phyloP scores from a whole-genome alignment of 1,140 invertebrate species.

The Heliconius hewitsoni region DNA sequence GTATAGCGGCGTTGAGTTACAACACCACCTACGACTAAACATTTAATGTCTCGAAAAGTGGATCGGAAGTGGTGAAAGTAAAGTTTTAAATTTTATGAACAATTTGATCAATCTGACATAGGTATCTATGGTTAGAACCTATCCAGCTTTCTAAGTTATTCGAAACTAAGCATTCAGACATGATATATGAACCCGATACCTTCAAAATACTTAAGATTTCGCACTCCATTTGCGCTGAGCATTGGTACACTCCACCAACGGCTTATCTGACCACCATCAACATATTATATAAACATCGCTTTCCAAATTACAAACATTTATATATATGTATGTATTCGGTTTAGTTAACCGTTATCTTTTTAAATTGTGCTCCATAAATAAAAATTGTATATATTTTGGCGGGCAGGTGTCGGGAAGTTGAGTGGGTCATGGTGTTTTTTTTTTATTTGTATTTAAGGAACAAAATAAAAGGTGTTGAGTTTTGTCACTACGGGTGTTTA shows the following conservation, averaged over 20 bases:
- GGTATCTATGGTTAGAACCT: not conserved
- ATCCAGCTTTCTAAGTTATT: constrained; percentile 2
- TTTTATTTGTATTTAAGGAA: not conserved
- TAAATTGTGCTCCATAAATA: not conserved
- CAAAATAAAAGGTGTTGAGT: not conserved
- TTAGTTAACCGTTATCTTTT: not conserved
- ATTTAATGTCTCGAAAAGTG: no score
- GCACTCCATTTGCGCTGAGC: not conserved
- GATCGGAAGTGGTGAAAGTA: no score
- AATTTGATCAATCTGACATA: no score
- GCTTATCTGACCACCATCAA: not conserved
- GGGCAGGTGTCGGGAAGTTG: not conserved
- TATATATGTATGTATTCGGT: not conserved
- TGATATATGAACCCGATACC: not conserved
- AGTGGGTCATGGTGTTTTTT: not conserved
- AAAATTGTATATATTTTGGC: not conserved
- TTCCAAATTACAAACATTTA: not conserved
- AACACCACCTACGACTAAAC: no score
- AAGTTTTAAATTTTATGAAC: no score
- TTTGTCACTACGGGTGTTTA: not conserved
- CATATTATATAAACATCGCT: not conserved
- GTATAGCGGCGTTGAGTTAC: no score
- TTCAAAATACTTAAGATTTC: not conserved
- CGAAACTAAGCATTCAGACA: not conserved
- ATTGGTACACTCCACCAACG: not conserved